Conservation (phyloP, 2,797 vertebrate species). For the Mastacembelus armatus region DNA sequence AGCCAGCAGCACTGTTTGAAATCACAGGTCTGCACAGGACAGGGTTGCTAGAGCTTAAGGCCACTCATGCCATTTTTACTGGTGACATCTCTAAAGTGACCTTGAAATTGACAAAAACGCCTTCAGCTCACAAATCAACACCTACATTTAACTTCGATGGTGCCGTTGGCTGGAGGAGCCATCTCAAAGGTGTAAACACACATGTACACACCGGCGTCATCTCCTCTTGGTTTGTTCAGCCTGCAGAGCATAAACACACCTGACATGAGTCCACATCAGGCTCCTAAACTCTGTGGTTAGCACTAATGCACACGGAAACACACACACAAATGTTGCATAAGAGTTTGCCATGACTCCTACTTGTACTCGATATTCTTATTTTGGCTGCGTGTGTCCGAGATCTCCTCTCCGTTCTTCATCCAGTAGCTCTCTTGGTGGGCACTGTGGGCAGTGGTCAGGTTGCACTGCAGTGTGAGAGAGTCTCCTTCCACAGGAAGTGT, state of each 20-base stretch:
- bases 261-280: slow-evolving; percentile 9
- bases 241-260: slow-evolving; percentile 77
- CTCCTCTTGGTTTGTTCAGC: slow-evolving; percentile 89
- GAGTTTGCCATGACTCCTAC: slow-evolving; percentile 72
- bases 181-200: slow-evolving; percentile 90
- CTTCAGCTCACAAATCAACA: slow-evolving; percentile 48
- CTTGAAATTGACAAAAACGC: slow-evolving; percentile 27
- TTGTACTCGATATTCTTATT: slow-evolving; percentile 86
- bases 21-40: slow-evolving; percentile 66
- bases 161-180: slow-evolving; percentile 89
- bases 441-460: slow-evolving; percentile 87
- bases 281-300: background rate
- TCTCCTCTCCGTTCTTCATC: slow-evolving; percentile 94
- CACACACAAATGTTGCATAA: background rate
- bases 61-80: slow-evolving; percentile 40
- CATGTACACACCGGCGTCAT: slow-evolving; percentile 92
- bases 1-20: slow-evolving; percentile 60
- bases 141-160: slow-evolving; percentile 96
- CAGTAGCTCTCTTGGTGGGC: slow-evolving; percentile 86
- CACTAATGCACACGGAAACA: too few relatives aligned
- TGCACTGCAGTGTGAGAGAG: slow-evolving; percentile 90
- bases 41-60: slow-evolving; percentile 53
- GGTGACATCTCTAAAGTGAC: slow-evolving; percentile 36
- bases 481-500: slow-evolving; percentile 76
- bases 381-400: slow-evolving; percentile 79